These are phyloP conservation scores for Vandiemenella viatica DNA, from an alignment of 2,888 invertebrate species.

Conservation along the genomic window DNA sequence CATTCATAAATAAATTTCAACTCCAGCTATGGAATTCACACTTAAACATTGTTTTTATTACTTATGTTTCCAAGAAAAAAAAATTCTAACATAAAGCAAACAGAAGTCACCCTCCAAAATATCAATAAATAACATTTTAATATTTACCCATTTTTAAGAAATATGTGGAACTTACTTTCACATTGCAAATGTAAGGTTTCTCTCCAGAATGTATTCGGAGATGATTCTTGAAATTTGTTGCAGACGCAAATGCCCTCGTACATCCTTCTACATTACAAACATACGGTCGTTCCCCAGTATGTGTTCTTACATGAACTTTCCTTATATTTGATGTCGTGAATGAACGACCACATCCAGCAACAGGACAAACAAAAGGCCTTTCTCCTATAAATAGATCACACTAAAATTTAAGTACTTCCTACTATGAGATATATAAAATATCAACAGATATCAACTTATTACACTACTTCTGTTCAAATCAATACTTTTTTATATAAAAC, in stretches of 20 bases:
- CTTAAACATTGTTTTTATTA: no score
- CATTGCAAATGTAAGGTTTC: constrained; percentile 46
- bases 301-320: constrained; percentile 49
- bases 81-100: no score
- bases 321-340: constrained; percentile 54
- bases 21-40: no score
- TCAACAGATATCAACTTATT: no score
- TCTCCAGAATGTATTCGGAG: constrained; percentile 51
- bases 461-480: no score
- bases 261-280: constrained; percentile 41
- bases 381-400: constrained; percentile 20
- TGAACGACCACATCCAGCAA: constrained; percentile 40
- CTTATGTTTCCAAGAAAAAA: no score
- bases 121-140: no score
- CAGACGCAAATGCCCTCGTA: constrained; percentile 47
- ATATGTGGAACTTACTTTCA: constrained; percentile 25
- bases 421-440: no score
- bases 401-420: not conserved
- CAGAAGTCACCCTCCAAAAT: no score
- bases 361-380: constrained; percentile 24
- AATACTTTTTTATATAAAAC: no score
- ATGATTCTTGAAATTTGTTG: constrained; percentile 54
- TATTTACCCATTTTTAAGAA: no score
- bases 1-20: no score
- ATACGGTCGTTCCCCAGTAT: constrained; percentile 52